These are phyloP conservation scores for Ctenodactylus gundi DNA, from an alignment of 2,113 vertebrate species.

Conservation along the genomic window DNA sequence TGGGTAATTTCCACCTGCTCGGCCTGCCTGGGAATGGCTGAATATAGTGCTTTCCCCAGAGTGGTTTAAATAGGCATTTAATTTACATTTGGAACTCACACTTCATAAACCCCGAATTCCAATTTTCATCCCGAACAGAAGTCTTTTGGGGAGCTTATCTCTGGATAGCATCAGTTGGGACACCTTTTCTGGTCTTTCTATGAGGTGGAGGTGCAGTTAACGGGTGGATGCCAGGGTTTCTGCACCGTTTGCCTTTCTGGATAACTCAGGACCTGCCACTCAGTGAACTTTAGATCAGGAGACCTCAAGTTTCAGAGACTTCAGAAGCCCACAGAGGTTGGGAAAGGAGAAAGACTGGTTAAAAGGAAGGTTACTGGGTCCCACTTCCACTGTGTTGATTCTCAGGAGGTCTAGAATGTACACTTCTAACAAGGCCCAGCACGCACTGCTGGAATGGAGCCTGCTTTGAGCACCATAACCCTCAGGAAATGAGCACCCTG, in stretches of 20 bases:
- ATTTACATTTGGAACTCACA: constrained; percentile 7
- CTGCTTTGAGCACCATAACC: neutral
- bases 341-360: too few species aligned
- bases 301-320: neutral
- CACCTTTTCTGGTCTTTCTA: neutral
- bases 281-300: neutral
- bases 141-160: neutral
- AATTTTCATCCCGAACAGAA: neutral
- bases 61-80: neutral
- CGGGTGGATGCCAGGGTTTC: neutral
- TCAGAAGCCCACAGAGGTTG: neutral
- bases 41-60: neutral
- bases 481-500: neutral
- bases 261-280: neutral
- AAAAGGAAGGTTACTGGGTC: neutral
- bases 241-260: neutral
- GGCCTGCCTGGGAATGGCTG: neutral
- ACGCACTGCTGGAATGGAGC: neutral
- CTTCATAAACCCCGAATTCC: neutral
- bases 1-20: neutral
- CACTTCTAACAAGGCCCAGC: neutral
- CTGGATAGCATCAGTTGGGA: neutral
- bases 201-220: neutral
- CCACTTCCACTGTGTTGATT: neutral
- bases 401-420: neutral